Conservation (phyloP, 2,113 vertebrate species). For the Pachyramphus minor region DNA sequence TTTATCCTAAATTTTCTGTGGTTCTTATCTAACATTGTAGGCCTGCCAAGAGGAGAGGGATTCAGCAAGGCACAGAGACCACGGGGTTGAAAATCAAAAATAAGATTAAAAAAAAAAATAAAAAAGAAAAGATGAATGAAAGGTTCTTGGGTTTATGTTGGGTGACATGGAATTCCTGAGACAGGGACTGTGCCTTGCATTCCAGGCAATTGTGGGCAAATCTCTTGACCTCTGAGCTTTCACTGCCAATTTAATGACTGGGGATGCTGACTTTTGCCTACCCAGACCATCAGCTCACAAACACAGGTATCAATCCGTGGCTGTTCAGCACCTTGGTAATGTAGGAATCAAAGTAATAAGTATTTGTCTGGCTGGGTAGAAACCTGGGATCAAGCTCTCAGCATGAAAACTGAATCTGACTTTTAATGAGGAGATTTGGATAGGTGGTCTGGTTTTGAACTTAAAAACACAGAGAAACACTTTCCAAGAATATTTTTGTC, state of each 20-base stretch:
- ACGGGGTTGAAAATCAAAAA: neutral
- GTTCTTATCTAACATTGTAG: neutral
- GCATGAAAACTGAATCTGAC: conserved; percentile 7
- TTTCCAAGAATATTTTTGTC: conserved; percentile 43
- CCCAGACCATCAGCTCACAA: neutral
- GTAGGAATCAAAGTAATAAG: neutral
- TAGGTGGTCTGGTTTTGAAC: conserved; percentile 44
- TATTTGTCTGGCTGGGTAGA: neutral
- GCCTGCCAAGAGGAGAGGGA: neutral
- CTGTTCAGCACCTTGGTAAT: neutral
- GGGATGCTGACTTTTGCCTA: neutral
- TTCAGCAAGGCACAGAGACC: neutral
- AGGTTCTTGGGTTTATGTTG: neutral
- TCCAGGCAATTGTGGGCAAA: neutral
- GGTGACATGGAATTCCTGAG: neutral
- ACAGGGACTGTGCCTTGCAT: neutral
- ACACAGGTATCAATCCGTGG: neutral
- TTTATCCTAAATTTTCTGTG: neutral
- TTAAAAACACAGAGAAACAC: conserved; percentile 39
- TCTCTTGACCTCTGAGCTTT: neutral
- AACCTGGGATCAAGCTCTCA: neutral
- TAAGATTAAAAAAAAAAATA: neutral
- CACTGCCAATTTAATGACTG: neutral
- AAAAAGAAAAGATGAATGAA: neutral
- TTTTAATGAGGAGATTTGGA: conserved; percentile 39